Percentiles rank a stretch among this genome's conserved stretches.
Evolutionary conservation across 2,113 vertebrate genomes (phyloP).

Genomic region (Ploceus nigricollis): DNA sequence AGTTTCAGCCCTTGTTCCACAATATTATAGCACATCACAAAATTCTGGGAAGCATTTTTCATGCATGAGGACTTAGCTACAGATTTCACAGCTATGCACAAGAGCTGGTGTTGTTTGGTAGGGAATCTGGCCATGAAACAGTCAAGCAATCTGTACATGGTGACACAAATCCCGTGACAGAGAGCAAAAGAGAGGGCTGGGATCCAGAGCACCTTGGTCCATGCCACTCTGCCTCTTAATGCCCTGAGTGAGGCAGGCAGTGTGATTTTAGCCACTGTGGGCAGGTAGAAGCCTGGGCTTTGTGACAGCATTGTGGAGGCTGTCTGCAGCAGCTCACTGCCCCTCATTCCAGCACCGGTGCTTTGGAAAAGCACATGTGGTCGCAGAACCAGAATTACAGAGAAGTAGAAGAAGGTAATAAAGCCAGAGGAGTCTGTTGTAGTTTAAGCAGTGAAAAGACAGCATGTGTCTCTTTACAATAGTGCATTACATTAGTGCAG

Average conservation of each 20-base stretch:
- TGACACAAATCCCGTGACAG: background rate
- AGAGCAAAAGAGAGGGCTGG: background rate
- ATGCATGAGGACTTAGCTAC: background rate
- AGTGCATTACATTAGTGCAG: background rate
- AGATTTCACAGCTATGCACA: background rate
- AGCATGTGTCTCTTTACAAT: background rate
- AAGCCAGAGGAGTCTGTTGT: background rate
- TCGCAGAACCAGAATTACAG: accelerated
- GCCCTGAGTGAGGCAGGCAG: background rate
- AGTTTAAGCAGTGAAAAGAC: background rate
- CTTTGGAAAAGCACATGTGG: background rate
- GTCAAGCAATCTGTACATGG: background rate
- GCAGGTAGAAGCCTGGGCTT: background rate
- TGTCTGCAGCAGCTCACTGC: background rate
- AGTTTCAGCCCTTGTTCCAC: background rate
- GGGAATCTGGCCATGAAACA: background rate
- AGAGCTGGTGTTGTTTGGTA: background rate
- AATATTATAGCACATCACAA: background rate
- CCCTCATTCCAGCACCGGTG: accelerated
- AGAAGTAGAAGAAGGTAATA: background rate
- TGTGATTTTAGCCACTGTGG: background rate
- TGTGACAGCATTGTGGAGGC: accelerated
- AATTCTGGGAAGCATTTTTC: background rate
- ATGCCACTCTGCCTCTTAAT: accelerated
- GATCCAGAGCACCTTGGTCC: background rate